Conservation (phyloP, 2,888 invertebrate species). For the Coremacera marginata region DNA sequence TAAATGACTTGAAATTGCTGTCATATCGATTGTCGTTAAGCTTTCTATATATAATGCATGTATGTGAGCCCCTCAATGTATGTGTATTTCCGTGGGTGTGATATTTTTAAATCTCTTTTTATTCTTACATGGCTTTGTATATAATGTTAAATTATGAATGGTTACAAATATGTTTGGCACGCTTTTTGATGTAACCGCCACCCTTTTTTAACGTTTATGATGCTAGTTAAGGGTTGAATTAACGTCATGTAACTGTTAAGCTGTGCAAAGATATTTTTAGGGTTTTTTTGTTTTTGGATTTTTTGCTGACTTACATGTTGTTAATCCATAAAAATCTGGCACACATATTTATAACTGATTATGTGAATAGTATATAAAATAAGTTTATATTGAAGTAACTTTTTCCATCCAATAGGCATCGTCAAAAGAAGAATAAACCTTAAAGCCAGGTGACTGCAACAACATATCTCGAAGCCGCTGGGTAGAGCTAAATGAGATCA, state of each 20-base stretch:
- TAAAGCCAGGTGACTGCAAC: no score
- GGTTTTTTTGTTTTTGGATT: no score
- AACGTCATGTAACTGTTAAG: not conserved
- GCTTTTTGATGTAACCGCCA: constrained; percentile 21
- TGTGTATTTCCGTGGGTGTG: not conserved
- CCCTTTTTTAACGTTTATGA: constrained; percentile 6
- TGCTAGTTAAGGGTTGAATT: constrained; percentile 21
- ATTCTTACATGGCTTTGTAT: constrained; percentile 1
- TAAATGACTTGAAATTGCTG: constrained; percentile 25
- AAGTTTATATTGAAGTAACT: no score
- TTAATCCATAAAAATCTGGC: no score
- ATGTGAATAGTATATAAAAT: no score
- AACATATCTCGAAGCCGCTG: no score
- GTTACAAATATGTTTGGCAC: constrained; percentile 32
- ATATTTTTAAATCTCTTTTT: not conserved
- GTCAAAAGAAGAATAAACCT: no score
- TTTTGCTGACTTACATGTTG: no score
- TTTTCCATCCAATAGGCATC: no score
- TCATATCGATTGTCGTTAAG: constrained; percentile 9
- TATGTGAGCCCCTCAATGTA: not conserved
- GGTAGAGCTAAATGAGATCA: no score
- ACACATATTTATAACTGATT: no score
- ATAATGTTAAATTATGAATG: constrained; percentile 40
- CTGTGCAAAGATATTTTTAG: no score
- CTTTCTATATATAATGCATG: not conserved